Conservation (phyloP, 1,140 invertebrate genomes). For the Trichoplusia ni region DNA sequence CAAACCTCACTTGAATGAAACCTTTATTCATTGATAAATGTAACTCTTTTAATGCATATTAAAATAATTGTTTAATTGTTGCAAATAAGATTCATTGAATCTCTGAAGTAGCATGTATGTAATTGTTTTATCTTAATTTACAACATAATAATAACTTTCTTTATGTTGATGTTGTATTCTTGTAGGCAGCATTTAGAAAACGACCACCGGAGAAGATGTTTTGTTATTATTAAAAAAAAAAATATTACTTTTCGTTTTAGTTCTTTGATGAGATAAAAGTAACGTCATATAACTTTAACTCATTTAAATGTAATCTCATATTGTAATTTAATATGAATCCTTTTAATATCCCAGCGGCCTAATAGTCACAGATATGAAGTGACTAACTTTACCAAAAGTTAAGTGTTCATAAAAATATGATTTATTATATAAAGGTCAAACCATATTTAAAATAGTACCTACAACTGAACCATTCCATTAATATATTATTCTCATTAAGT, state of each 20-base stretch:
- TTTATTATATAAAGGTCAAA: conserved; percentile 46
- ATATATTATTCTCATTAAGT: conserved; percentile 44
- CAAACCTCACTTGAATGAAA: neutral
- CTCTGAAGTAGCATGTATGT: conserved; percentile 11
- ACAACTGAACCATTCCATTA: conserved; percentile 72
- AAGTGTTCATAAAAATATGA: conserved; percentile 61
- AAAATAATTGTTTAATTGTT: conserved; percentile 4
- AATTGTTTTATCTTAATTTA: conserved; percentile 5
- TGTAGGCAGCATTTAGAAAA: conserved; percentile 47
- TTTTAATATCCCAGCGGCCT: conserved; percentile 44
- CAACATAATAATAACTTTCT: conserved; percentile 17
- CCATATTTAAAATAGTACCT: conserved; percentile 51
- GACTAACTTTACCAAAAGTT: conserved; percentile 57
- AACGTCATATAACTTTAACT: conserved; percentile 52
- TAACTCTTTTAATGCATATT: neutral
- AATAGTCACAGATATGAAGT: conserved; percentile 35
- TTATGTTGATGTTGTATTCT: conserved; percentile 32
- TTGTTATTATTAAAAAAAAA: conserved; percentile 23
- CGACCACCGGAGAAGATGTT: conserved; percentile 47
- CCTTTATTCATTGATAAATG: conserved; percentile 3
- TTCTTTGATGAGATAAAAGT: neutral
- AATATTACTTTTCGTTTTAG: conserved; percentile 40
- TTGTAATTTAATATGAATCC: conserved; percentile 48
- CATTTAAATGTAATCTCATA: conserved; percentile 68
- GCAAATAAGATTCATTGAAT: conserved; percentile 26